Base-by-base conservation (phyloP, 2,888 invertebrate species). In the Quadroppia sp. region DNA sequence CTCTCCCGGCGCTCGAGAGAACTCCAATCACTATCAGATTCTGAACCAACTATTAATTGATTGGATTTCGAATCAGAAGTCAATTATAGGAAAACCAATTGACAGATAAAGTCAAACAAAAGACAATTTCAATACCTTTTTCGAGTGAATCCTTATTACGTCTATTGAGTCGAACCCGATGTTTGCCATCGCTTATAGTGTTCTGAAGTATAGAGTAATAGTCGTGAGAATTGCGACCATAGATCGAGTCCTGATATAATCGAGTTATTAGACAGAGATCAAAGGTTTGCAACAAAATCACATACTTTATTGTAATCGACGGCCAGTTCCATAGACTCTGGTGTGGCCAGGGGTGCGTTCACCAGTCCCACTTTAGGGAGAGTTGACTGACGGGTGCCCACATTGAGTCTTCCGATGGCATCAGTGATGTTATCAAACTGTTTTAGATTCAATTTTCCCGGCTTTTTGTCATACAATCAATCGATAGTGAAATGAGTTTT, bases 401-500 rank as follows among this genome's bases (percentile, higher is more conserved):
- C 83, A 87, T 77, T 80, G 72, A 80, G 76, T 76, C 80, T 79
- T 59, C 79, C 87, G 67, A 94, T 87, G 6, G 91, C 92, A 81
- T 93, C 92, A 79, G 91, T 91, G 76, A 94, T 92, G 83, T 92
- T 88, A 70, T 90, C 89, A 82, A 90, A 94, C 82, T 92, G 92
- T 83, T 91, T 91, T 86, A 92, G 85, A 82, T 94, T 92, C 81
- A 94, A 84, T 84, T 92, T 92, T 75, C 93, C 93, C 20, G 93
- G 92, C 88, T 92, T 91, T 75, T 72, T 40, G 48, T 53, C 23
- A 53, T 20, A 15, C 11, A 28, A 28, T 59, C 30, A 30, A 59
- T 59, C n/a, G 13, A 13, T 50, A 53, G 20, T 20, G 9, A 32
- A 32, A 20, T 6, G 11, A 1, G 28, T 28, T 56, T 30, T 20